A percentile compares a stretch with the other conserved stretches of the same genome.
phyloP scores from a whole-genome alignment of 2,797 vertebrate genomes.

The Trichosurus vulpecula region DNA sequence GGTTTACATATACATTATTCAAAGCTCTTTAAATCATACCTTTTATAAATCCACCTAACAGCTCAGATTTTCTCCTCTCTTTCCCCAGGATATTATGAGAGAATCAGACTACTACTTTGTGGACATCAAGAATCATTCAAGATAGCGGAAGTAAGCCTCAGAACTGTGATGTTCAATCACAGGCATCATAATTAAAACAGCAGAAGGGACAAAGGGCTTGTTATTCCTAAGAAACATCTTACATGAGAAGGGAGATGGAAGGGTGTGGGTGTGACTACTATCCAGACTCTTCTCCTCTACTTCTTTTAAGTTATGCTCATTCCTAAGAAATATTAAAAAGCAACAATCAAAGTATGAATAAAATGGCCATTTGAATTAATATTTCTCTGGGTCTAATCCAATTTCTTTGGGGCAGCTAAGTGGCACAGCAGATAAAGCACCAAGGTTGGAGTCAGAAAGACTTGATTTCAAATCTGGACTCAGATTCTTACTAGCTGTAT shows the following conservation, averaged over 20 bases:
- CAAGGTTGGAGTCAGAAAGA: neutral
- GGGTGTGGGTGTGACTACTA: neutral
- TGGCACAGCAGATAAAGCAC: neutral
- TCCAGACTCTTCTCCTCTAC: neutral
- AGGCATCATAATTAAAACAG: neutral
- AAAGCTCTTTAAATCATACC: neutral
- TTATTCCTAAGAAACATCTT: neutral
- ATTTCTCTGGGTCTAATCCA: neutral
- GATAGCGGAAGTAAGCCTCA: neutral
- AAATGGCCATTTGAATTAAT: constrained; percentile 1
- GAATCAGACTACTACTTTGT: neutral
- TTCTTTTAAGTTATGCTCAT: neutral
- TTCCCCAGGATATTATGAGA: neutral
- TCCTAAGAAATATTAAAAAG: neutral
- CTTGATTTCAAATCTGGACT: neutral
- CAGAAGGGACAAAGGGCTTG: neutral
- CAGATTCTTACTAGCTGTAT: neutral
- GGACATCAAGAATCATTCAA: neutral
- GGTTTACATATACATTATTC: neutral
- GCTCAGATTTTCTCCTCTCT: neutral
- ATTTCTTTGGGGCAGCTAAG: neutral
- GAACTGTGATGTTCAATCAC: neutral
- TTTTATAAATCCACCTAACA: neutral
- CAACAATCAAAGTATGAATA: neutral
- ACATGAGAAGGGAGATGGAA: constrained; percentile 4